These are phyloP conservation scores for Paratrypauchen microcephalus DNA, from an alignment of 2,797 vertebrate species.

Conservation along the genomic window DNA sequence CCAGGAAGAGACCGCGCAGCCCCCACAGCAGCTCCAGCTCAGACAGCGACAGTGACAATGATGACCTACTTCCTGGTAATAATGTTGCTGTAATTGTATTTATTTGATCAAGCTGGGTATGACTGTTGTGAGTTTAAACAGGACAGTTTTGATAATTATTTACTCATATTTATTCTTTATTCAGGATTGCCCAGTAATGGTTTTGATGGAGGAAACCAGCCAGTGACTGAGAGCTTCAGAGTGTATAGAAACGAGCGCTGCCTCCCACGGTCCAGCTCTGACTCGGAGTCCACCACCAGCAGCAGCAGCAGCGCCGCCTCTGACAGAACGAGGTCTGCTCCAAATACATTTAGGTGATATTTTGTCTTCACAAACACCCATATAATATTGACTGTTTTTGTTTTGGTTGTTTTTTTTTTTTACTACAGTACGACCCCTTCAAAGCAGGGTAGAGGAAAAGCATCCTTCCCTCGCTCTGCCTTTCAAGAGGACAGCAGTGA, in stretches of 20 bases:
- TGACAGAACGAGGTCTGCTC: conserved; percentile 89
- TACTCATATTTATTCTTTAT: not conserved
- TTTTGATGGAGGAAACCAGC: conserved; percentile 91
- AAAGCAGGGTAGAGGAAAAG: conserved; percentile 94
- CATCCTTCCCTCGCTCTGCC: conserved; percentile 91
- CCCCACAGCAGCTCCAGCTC: conserved; percentile 93
- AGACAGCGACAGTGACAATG: conserved; percentile 93
- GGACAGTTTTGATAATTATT: not conserved
- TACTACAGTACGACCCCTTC: conserved; percentile 90
- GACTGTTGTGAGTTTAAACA: not conserved
- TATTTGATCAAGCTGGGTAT: not conserved
- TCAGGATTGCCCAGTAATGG: conserved; percentile 94
- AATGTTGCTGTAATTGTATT: not conserved
- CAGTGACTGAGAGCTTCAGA: conserved; percentile 95
- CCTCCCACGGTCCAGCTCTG: conserved; percentile 95
- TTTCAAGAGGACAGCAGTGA: conserved; percentile 98
- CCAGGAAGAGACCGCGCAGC: conserved; percentile 91
- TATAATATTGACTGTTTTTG: not conserved
- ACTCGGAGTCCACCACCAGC: conserved; percentile 96
- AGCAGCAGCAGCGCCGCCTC: conserved; percentile 98
- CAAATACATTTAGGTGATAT: not conserved
- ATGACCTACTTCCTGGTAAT: conserved; percentile 88
- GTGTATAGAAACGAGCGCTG: conserved; percentile 95
- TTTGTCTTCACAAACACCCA: not conserved
- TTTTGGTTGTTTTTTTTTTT: conserved; percentile 11